Percentiles rank a stretch among this genome's conserved stretches.
These are phyloP conservation scores for Pogonocherus hispidulus DNA, from an alignment of 2,888 invertebrate species.

Conservation along the genomic window DNA sequence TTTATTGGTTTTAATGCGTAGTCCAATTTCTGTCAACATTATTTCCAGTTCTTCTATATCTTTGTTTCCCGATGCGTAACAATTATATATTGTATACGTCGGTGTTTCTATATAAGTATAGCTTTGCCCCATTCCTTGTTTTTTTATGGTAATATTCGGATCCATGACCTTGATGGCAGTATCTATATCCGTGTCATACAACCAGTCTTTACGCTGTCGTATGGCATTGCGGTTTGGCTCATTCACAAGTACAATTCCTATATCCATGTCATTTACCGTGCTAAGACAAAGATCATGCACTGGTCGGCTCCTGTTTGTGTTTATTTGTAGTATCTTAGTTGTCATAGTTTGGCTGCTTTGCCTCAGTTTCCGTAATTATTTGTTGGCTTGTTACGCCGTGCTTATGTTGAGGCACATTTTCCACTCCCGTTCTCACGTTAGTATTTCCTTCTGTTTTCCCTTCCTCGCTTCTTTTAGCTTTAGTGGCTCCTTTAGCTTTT, in stretches of 20 bases:
- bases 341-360: not conserved
- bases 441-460: too few relatives aligned
- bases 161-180: conserved; percentile 34
- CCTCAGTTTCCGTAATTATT: not conserved
- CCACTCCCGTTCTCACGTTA: too few relatives aligned
- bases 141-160: conserved; percentile 23
- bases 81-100: not conserved
- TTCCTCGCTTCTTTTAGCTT: not conserved
- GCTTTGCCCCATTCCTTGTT: conserved; percentile 29
- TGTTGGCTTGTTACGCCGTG: not conserved
- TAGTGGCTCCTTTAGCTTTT: not conserved
- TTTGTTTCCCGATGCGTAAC: conserved; percentile 29
- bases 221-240: conserved; percentile 32
- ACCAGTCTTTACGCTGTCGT: conserved; percentile 35
- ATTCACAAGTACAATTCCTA: not conserved
- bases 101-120: not conserved
- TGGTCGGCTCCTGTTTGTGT: not conserved
- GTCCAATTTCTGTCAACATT: too few relatives aligned
- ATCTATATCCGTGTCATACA: conserved; percentile 30
- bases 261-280: not conserved
- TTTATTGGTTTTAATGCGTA: not conserved
- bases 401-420: not conserved
- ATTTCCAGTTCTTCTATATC: conserved; percentile 27
- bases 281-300: not conserved
- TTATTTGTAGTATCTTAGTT: conserved; percentile 5